Base-by-base conservation (phyloP, 1,140 invertebrate genomes). In the Hesperophylax magnus region DNA sequence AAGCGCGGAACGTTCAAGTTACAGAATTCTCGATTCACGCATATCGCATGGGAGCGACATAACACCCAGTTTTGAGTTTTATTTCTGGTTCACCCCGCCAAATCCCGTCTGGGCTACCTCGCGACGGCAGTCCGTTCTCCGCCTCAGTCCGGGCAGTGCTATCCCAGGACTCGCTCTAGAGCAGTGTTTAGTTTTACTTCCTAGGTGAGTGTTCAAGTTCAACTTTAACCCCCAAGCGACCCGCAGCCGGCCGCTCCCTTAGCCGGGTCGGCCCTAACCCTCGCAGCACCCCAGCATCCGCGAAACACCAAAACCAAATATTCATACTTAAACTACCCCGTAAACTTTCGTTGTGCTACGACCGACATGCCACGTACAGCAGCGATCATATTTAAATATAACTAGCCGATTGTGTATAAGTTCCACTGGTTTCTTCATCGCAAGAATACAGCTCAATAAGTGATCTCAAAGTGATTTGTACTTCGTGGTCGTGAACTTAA, bases 61-160 rank as follows among this genome's bases (percentile, higher is more conserved):
- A 69, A 60, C 76, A 67, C 54, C 81, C 77, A 82, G 76, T 61
- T 34, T 69, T 76, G 52, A 9, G 82, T 79, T 77, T 83, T 83
- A 83, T 83, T 83, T 83, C 77, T 79, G 82, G 82, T 80, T 17
- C 77, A 18, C 22, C 58, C 76, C 76, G 60, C 39, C 22, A 67
- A 75, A 47, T 17, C 22, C 74, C 63, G 72, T 63, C 63, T 63
- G 77, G 77, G 77, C 22, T 47, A 78, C 18, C 52, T 69, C 78
- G 69, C 69, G 17, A 22, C 34, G 79, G 20, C 79, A 83, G 82
- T 83, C 79, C 76, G 77, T 74, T 76, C 31, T 56, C 76, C 79
- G 82, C 71, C 79, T 83, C 82, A 81, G 63, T 79, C 79, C 79
- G 77, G 79, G 24, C 82, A 83, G 79, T 83, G 82, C 82, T 80